A percentile compares a stretch with the other conserved stretches of the same genome.
Conservation (phyloP, 2,797 vertebrate genomes). For the Varecia variegata region DNA sequence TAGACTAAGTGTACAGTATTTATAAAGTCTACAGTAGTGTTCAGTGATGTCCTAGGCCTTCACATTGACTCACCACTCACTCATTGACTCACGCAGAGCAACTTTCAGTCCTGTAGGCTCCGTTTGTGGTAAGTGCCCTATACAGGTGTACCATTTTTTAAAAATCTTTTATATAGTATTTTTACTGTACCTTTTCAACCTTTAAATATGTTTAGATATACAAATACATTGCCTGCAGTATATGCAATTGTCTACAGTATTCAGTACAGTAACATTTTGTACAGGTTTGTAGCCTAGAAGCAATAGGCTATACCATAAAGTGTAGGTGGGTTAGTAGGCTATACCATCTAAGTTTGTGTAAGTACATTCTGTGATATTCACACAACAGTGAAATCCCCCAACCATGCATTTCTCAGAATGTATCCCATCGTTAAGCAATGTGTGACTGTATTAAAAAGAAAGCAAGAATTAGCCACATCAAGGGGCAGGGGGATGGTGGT, state of each 20-base stretch:
- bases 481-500: background rate
- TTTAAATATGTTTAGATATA: background rate
- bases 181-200: background rate
- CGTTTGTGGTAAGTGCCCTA: background rate
- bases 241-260: background rate
- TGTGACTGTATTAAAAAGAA: conserved; percentile 18
- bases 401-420: background rate
- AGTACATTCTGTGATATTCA: background rate
- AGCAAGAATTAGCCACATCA: conserved; percentile 12
- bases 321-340: background rate
- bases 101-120: background rate
- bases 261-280: background rate
- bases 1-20: background rate
- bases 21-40: background rate
- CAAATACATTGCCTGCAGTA: background rate
- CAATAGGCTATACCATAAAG: background rate
- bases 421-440: background rate
- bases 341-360: background rate
- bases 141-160: background rate
- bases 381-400: background rate
- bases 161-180: background rate
- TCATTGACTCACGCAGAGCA: background rate
- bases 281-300: background rate
- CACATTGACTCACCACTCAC: background rate
- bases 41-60: background rate